Percentiles rank a stretch among this genome's conserved stretches.
Conservation (phyloP, 2,888 invertebrate species). For the Terebella lapidaria region DNA sequence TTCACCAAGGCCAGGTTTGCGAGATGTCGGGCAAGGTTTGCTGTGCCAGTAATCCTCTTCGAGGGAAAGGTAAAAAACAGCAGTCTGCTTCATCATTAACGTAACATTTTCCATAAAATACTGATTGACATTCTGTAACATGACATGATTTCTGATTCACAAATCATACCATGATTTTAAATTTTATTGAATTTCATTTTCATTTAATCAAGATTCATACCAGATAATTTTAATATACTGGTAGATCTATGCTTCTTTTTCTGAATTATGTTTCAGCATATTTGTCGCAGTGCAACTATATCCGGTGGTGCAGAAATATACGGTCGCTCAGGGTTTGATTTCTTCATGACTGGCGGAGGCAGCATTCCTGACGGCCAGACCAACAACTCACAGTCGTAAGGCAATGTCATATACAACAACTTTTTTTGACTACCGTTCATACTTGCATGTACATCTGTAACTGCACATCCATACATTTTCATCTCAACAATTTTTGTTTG, state of each 20-base stretch:
- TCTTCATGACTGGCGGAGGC: slow-evolving; percentile 56
- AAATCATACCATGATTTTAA: neutral
- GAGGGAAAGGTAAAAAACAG: slow-evolving; percentile 61
- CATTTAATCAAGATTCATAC: no score
- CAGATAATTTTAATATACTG: no score
- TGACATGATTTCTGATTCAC: neutral
- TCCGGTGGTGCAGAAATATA: slow-evolving; percentile 72
- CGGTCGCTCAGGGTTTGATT: slow-evolving; percentile 62
- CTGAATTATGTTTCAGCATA: slow-evolving; percentile 46
- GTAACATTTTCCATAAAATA: no score
- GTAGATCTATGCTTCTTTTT: neutral
- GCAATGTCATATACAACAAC: neutral
- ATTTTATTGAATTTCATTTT: neutral
- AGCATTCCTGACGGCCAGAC: slow-evolving; percentile 11
- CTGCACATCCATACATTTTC: neutral
- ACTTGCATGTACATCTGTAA: neutral
- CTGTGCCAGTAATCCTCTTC: slow-evolving; percentile 71
- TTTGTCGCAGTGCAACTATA: slow-evolving; percentile 67
- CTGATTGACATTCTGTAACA: no score
- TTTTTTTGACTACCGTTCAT: neutral
- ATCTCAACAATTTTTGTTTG: neutral
- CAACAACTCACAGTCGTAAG: neutral
- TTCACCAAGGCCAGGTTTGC: slow-evolving; percentile 68
- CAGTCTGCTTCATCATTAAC: neutral
- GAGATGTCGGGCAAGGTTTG: slow-evolving; percentile 71